Evolutionary conservation across 2,888 invertebrate genomes (phyloP).

Genomic region (Clostera curtula): DNA sequence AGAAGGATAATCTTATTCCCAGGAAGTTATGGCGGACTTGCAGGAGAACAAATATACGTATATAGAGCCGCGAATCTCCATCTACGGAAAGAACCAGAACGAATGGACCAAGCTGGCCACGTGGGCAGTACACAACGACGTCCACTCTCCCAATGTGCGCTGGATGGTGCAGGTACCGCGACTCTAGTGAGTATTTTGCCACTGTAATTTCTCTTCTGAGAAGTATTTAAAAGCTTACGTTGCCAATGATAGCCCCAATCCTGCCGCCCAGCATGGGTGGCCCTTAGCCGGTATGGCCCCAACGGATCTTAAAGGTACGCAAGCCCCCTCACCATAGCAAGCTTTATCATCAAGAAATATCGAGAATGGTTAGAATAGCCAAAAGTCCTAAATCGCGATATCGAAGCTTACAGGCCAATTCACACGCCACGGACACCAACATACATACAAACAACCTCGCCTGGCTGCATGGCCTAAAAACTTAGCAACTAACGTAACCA

Average conservation of each 20-base stretch:
- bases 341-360: no score
- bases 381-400: no score
- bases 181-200: conserved; percentile 83
- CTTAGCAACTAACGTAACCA: no score
- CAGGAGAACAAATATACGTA: conserved; percentile 98
- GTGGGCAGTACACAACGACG: conserved; percentile 92
- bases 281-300: no score
- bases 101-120: conserved; percentile 96
- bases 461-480: no score
- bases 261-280: no score
- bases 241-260: background rate
- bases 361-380: no score
- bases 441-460: no score
- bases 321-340: no score
- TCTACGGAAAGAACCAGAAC: conserved; percentile 91
- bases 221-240: background rate
- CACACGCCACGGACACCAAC: no score
- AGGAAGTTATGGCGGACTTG: conserved; percentile 93
- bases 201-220: background rate
- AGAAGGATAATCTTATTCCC: background rate
- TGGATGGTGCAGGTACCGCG: conserved; percentile 97
- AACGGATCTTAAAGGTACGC: no score
- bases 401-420: no score
- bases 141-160: conserved; percentile 93
- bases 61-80: conserved; percentile 92